phyloP scores from a whole-genome alignment of 2,113 vertebrate genomes.

The Nothoprocta pentlandii region DNA sequence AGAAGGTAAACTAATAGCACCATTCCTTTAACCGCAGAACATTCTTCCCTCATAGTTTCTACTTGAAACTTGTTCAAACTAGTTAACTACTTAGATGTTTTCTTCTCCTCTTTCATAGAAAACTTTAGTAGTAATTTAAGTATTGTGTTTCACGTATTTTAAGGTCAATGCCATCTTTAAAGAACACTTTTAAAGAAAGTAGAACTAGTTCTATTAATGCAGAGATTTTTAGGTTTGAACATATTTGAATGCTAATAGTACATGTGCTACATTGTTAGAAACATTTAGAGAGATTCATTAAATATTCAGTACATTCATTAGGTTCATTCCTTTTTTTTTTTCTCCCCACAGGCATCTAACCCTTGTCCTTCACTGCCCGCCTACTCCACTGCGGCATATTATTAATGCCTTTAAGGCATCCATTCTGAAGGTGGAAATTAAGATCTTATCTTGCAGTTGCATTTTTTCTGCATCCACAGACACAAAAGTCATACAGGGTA shows the following conservation, averaged over 20 bases:
- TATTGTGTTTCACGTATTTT: background rate
- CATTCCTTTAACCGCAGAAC: background rate
- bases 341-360: background rate
- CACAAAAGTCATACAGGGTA: background rate
- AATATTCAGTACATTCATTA: background rate
- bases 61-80: background rate
- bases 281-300: background rate
- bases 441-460: background rate
- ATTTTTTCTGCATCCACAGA: conserved; percentile 11
- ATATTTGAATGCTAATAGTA: background rate
- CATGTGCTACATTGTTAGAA: background rate
- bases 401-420: background rate
- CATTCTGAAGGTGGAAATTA: background rate
- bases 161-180: background rate
- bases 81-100: background rate
- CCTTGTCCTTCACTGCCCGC: background rate
- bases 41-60: background rate
- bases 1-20: background rate
- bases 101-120: background rate
- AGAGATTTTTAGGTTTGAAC: background rate
- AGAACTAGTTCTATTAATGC: background rate
- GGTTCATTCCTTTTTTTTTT: background rate
- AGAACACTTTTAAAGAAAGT: background rate
- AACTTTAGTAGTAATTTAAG: background rate
- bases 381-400: background rate